Evolutionary conservation across 1,140 invertebrate genomes (phyloP).

Genomic region (Drosophila jambulina): DNA sequence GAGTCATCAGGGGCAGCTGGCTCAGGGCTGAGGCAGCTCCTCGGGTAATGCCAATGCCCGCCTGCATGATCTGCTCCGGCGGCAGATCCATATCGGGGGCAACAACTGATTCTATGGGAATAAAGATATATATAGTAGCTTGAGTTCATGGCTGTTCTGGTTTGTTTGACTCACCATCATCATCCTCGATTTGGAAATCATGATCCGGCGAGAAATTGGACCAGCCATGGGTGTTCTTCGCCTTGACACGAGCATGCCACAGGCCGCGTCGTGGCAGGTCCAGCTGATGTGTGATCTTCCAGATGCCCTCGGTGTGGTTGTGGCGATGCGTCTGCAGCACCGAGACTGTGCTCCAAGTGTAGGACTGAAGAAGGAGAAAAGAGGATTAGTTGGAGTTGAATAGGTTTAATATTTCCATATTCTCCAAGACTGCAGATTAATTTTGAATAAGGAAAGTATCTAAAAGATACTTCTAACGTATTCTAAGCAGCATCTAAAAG

Average conservation of each 20-base stretch:
- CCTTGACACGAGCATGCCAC: constrained; percentile 78
- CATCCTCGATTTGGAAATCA: constrained; percentile 58
- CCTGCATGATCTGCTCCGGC: constrained; percentile 62
- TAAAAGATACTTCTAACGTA: no score
- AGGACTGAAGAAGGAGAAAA: constrained; percentile 45
- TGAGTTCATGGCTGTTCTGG: not conserved
- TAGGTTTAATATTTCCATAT: not conserved
- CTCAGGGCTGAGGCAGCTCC: constrained; percentile 22
- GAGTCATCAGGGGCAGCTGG: not conserved
- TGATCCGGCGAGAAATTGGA: constrained; percentile 75
- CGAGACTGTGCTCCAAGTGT: constrained; percentile 77
- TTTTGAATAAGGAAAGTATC: not conserved
- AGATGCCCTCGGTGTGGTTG: constrained; percentile 65
- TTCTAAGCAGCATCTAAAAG: not conserved
- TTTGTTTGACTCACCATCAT: constrained; percentile 36
- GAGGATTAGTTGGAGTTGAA: not conserved
- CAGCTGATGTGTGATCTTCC: constrained; percentile 83
- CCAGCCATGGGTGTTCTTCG: constrained; percentile 81
- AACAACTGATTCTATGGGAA: constrained; percentile 21
- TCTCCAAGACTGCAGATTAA: not conserved
- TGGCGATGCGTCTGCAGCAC: constrained; percentile 78
- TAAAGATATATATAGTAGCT: not conserved
- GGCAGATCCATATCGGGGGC: constrained; percentile 48
- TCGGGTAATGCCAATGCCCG: constrained; percentile 46
- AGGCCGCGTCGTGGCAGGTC: constrained; percentile 65